Conservation (phyloP, 1,140 invertebrate genomes). For the Ostrea edulis region DNA sequence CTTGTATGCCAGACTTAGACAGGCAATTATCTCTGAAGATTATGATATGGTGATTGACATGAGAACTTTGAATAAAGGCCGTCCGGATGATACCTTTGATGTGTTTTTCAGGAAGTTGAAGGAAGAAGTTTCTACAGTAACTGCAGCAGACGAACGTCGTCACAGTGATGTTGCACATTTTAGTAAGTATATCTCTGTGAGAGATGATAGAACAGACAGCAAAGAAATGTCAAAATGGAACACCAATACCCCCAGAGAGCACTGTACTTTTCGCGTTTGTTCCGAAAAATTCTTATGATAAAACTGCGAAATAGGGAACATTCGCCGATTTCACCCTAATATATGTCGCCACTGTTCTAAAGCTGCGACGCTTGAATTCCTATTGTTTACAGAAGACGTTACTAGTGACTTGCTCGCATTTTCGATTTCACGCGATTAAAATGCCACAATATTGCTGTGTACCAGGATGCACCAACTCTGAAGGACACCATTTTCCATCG, state of each 20-base stretch:
- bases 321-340: too few species aligned
- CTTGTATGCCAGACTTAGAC: constrained; percentile 42
- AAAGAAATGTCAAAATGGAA: constrained; percentile 50
- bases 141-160: constrained; percentile 56
- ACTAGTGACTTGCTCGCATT: too few species aligned
- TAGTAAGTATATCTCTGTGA: constrained; percentile 53
- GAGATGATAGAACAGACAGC: constrained; percentile 53
- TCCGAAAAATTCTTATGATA: constrained; percentile 55
- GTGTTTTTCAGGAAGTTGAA: constrained; percentile 56
- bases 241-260: constrained; percentile 55
- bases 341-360: too few species aligned
- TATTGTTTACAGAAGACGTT: too few species aligned
- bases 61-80: constrained; percentile 55
- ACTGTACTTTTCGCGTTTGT: constrained; percentile 60
- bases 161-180: constrained; percentile 57
- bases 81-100: constrained; percentile 60
- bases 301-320: constrained; percentile 56
- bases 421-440: too few species aligned
- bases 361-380: too few species aligned
- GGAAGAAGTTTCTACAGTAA: constrained; percentile 48
- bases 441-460: too few species aligned
- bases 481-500: too few species aligned
- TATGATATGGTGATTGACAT: constrained; percentile 59
- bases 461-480: too few species aligned
- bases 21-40: constrained; percentile 53